phyloP scores from a whole-genome alignment of 2,888 invertebrate genomes.

The Scaptomyza polygonia region DNA sequence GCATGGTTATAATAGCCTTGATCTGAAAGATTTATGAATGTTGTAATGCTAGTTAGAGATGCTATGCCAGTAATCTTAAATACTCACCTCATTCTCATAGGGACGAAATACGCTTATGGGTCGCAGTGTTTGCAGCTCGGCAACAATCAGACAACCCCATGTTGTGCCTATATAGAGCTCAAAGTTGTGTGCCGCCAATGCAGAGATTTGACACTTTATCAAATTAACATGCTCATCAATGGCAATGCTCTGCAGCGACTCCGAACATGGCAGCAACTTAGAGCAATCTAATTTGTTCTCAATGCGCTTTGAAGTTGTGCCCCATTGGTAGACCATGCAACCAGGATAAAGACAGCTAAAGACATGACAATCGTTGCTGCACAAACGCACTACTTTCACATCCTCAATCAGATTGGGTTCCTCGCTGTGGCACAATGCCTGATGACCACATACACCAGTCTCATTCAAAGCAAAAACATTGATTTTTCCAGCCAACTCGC shows the following conservation, averaged over 20 bases:
- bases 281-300: constrained; percentile 94
- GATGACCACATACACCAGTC: constrained; percentile 90
- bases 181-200: constrained; percentile 87
- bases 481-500: constrained; percentile 92
- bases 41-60: neutral
- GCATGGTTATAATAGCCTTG: constrained; percentile 87
- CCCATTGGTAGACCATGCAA: constrained; percentile 95
- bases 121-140: constrained; percentile 91
- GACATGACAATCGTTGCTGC: constrained; percentile 87
- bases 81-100: constrained; percentile 91
- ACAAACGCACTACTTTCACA: constrained; percentile 88
- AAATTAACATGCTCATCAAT: constrained; percentile 93
- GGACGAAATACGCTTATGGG: constrained; percentile 97
- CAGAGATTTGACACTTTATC: constrained; percentile 88
- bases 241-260: constrained; percentile 95
- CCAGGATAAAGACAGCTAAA: constrained; percentile 95
- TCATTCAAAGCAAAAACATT: constrained; percentile 90
- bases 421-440: constrained; percentile 87
- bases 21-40: constrained; percentile 83
- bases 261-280: constrained; percentile 95
- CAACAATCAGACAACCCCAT: constrained; percentile 96
- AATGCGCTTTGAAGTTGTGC: constrained; percentile 88
- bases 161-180: constrained; percentile 96
- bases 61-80: no score
- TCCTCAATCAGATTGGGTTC: constrained; percentile 82